phyloP scores from a whole-genome alignment of 2,797 vertebrate genomes.

The Alectoris magna region DNA sequence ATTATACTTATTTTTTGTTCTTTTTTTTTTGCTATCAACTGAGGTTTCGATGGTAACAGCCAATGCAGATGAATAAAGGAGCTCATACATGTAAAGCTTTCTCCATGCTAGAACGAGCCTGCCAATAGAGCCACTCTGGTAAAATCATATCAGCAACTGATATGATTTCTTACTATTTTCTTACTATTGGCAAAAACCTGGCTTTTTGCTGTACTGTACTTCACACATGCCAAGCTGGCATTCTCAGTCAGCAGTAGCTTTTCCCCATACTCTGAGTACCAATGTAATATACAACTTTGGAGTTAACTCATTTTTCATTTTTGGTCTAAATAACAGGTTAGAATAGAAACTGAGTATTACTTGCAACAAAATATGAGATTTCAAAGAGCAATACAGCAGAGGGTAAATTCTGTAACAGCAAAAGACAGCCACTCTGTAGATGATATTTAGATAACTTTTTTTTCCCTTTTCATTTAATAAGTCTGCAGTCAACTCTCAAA shows the following conservation, averaged over 20 bases:
- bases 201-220: neutral
- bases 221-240: neutral
- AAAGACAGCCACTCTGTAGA: neutral
- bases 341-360: neutral
- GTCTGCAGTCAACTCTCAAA: neutral
- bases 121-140: neutral
- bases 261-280: neutral
- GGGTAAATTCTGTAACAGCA: neutral
- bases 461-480: neutral
- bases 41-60: neutral
- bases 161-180: neutral
- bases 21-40: neutral
- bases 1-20: neutral
- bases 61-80: neutral
- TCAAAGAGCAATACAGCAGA: neutral
- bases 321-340: neutral
- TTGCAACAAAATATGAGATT: neutral
- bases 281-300: neutral
- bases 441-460: neutral
- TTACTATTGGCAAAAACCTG: neutral
- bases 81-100: neutral
- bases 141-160: neutral
- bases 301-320: constrained; percentile 6
- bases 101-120: neutral
- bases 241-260: neutral